Percentiles rank a stretch among this genome's conserved stretches.
These are phyloP conservation scores for Semnornis frantzii DNA, from an alignment of 2,113 vertebrate species.

Conservation along the genomic window DNA sequence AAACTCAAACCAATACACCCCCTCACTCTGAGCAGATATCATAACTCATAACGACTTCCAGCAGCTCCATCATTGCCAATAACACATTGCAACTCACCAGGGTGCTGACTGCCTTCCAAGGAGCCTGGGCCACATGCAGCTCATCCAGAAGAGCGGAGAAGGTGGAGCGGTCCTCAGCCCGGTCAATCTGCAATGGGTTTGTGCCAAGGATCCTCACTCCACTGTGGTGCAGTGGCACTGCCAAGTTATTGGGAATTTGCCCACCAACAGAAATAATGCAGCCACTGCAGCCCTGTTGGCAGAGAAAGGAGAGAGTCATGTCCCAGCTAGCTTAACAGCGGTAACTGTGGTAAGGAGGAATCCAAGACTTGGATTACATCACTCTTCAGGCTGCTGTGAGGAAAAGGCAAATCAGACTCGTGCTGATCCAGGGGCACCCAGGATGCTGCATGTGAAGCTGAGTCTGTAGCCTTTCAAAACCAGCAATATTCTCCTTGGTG, in stretches of 20 bases:
- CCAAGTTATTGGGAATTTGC: constrained; percentile 95
- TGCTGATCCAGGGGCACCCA: not conserved
- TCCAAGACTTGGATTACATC: not conserved
- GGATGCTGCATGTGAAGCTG: not conserved
- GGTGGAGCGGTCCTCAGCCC: constrained; percentile 88
- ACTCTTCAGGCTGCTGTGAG: not conserved
- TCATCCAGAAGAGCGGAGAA: constrained; percentile 91
- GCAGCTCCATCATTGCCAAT: not conserved
- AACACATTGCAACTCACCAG: constrained; percentile 75
- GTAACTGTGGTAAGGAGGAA: not conserved
- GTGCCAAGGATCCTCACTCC: constrained; percentile 93
- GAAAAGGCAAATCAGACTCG: not conserved
- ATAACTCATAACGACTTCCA: not conserved
- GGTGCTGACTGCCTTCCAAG: constrained; percentile 90
- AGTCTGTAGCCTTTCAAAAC: not conserved
- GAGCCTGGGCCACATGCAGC: constrained; percentile 88
- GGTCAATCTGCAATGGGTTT: constrained; percentile 86
- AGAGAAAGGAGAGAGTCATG: not conserved
- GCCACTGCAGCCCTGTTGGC: constrained; percentile 83
- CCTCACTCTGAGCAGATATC: not conserved
- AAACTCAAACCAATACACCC: no score
- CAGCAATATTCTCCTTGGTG: not conserved
- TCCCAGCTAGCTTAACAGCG: not conserved
- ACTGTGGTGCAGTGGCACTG: constrained; percentile 84
- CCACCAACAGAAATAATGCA: constrained; percentile 95